These are phyloP conservation scores for Mycetomoellerius zeteki DNA, from an alignment of 1,140 invertebrate species.

Conservation along the genomic window DNA sequence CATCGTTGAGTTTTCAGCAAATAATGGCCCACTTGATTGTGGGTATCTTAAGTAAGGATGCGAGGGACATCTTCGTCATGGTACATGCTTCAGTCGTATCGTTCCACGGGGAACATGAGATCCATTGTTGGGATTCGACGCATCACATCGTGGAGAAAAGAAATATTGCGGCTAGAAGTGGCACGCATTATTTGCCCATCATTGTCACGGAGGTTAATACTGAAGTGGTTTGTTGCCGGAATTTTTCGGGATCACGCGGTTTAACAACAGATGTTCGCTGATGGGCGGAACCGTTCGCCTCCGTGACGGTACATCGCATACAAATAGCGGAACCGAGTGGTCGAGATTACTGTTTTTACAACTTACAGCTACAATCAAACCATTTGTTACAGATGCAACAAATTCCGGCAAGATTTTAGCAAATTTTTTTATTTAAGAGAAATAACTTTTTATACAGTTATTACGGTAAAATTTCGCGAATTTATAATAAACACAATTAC, in stretches of 20 bases:
- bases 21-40: conserved; percentile 80
- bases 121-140: conserved; percentile 36
- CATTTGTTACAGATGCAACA: neutral
- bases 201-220: conserved; percentile 73
- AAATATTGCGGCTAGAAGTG: conserved; percentile 74
- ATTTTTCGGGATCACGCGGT: conserved; percentile 51
- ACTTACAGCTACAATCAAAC: neutral
- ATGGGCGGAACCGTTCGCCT: conserved; percentile 29
- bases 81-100: conserved; percentile 63
- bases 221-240: conserved; percentile 59
- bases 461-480: neutral
- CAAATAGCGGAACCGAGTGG: conserved; percentile 21
- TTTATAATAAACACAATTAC: neutral
- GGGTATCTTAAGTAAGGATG: conserved; percentile 72
- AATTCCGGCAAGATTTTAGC: neutral
- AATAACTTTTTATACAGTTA: neutral
- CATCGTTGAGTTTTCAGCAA: conserved; percentile 70
- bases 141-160: conserved; percentile 60
- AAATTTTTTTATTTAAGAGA: neutral
- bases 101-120: conserved; percentile 52
- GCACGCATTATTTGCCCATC: conserved; percentile 66
- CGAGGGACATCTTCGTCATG: conserved; percentile 62
- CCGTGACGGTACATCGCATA: neutral
- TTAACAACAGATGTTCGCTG: conserved; percentile 49
- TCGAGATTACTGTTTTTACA: conserved; percentile 12